phyloP scores from a whole-genome alignment of 2,888 invertebrate genomes.

The Blastobasis lacticolella region DNA sequence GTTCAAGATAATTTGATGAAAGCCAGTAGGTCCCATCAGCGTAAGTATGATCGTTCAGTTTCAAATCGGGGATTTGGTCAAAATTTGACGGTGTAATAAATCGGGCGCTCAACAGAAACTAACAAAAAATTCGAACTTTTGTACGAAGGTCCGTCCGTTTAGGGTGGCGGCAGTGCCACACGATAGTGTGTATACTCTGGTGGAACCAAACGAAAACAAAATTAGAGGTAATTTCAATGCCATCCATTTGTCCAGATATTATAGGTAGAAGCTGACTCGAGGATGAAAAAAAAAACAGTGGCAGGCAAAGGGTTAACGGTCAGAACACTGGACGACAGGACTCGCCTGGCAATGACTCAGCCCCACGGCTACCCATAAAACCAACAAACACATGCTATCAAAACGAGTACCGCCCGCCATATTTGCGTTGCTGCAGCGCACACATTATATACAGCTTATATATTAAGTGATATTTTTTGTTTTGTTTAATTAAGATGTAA shows the following conservation, averaged over 20 bases:
- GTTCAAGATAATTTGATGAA: slow-evolving; percentile 5
- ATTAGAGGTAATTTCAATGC: slow-evolving; percentile 3
- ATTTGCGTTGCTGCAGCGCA: too few species aligned
- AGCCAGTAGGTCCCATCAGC: neutral
- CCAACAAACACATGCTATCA: too few species aligned
- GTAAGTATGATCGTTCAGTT: slow-evolving; percentile 7
- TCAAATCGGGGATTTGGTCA: slow-evolving; percentile 13
- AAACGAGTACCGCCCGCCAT: too few species aligned
- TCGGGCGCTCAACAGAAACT: slow-evolving; percentile 9
- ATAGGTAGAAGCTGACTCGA: neutral
- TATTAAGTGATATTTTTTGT: too few species aligned
- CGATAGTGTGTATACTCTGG: neutral
- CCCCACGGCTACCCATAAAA: too few species aligned
- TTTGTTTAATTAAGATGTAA: too few species aligned
- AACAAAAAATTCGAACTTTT: slow-evolving; percentile 1
- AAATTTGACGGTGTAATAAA: slow-evolving; percentile 5
- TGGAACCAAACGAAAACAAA: neutral
- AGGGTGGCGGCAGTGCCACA: neutral
- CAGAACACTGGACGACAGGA: too few species aligned
- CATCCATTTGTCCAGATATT: slow-evolving; percentile 1
- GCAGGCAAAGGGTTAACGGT: too few species aligned
- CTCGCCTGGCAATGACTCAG: too few species aligned
- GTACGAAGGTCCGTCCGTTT: slow-evolving; percentile 3
- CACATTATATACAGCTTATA: too few species aligned
- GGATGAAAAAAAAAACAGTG: too few species aligned